Conservation (phyloP, 2,888 invertebrate species). For the Drosophila ochracea region DNA sequence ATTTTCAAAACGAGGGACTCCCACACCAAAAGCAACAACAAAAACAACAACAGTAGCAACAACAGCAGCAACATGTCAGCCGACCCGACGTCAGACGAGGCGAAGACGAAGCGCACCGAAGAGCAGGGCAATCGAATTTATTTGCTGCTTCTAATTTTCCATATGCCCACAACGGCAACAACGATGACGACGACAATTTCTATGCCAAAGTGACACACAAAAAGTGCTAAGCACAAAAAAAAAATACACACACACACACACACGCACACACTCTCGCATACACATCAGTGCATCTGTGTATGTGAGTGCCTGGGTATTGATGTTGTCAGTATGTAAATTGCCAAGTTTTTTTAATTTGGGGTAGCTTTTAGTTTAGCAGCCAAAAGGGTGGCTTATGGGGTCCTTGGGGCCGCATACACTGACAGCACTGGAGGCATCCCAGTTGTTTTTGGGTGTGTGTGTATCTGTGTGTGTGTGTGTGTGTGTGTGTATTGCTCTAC, state of each 20-base stretch:
- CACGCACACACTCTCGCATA: constrained; percentile 18
- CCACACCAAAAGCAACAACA: constrained; percentile 62
- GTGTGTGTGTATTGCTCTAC: constrained; percentile 40
- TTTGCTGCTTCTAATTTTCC: constrained; percentile 75
- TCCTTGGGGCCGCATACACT: constrained; percentile 40
- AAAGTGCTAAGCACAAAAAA: constrained; percentile 56
- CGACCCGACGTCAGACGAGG: constrained; percentile 44
- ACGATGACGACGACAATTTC: constrained; percentile 76
- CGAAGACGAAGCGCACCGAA: constrained; percentile 59
- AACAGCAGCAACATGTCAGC: constrained; percentile 42
- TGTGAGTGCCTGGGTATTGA: constrained; percentile 52
- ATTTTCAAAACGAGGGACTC: constrained; percentile 58
- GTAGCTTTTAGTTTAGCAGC: constrained; percentile 51
- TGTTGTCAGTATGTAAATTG: constrained; percentile 79
- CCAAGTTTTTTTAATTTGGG: constrained; percentile 63
- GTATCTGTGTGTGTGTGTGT: constrained; percentile 19
- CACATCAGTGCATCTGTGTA: constrained; percentile 7
- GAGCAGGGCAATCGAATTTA: constrained; percentile 80
- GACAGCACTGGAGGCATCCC: constrained; percentile 58
- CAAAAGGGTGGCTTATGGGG: constrained; percentile 66
- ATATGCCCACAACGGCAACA: constrained; percentile 42
- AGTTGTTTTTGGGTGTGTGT: constrained; percentile 36
- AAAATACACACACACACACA: neutral
- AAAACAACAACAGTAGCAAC: constrained; percentile 34
- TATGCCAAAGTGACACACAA: constrained; percentile 80